phyloP scores from a whole-genome alignment of 2,797 vertebrate species.

The Oreortyx pictus region DNA sequence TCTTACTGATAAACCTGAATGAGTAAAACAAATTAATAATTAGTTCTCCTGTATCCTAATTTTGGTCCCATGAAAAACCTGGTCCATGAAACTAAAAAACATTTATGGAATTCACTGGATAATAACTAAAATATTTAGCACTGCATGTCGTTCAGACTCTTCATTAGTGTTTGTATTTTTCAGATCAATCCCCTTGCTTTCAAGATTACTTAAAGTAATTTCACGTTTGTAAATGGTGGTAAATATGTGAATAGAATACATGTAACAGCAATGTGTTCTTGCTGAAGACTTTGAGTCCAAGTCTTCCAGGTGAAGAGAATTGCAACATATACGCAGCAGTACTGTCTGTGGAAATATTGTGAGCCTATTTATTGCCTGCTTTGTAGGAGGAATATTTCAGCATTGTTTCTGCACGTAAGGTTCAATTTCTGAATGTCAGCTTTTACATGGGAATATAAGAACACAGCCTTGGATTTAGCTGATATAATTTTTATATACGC shows the following conservation, averaged over 20 bases:
- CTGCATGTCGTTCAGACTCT: neutral
- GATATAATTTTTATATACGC: neutral
- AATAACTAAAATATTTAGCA: neutral
- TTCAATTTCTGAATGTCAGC: neutral
- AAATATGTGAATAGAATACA: neutral
- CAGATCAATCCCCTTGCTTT: neutral
- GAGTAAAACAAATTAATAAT: neutral
- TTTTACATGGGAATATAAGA: neutral
- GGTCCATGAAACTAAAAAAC: neutral
- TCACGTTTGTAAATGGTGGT: neutral
- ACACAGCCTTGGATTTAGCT: neutral
- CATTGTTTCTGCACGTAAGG: neutral
- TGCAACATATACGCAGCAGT: neutral
- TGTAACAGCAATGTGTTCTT: neutral
- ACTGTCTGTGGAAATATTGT: neutral
- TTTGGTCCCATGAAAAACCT: neutral
- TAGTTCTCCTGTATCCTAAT: neutral
- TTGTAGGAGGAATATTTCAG: neutral
- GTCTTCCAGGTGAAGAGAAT: neutral
- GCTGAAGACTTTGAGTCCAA: neutral
- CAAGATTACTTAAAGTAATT: neutral
- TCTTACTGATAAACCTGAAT: neutral
- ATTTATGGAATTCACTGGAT: neutral
- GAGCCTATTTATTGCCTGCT: neutral
- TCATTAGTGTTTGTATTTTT: neutral